Percentiles rank a stretch among this genome's conserved stretches.
Conservation (phyloP, 2,797 vertebrate species). For the Poeciliopsis infans region DNA sequence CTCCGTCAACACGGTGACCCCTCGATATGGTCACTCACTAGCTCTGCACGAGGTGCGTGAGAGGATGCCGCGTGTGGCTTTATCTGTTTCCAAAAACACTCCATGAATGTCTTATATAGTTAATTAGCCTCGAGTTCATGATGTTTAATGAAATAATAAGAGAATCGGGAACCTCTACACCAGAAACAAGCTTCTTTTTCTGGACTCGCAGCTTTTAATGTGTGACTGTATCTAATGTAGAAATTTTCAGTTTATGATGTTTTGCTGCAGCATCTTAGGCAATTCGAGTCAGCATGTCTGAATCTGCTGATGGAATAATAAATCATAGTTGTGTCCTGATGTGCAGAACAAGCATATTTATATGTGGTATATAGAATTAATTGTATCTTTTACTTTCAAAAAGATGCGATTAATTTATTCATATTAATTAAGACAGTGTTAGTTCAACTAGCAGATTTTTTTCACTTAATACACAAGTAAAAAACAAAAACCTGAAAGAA, state of each 20-base stretch:
- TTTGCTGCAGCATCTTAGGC: not conserved
- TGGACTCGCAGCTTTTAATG: not conserved
- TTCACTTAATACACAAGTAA: too few species aligned
- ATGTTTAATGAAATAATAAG: not conserved
- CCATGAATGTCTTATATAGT: not conserved
- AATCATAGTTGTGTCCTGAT: not conserved
- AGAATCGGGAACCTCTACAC: not conserved
- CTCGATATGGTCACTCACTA: slow-evolving; percentile 93
- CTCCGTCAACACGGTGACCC: slow-evolving; percentile 86
- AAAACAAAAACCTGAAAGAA: too few species aligned
- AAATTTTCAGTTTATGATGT: not conserved
- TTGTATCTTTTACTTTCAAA: not conserved
- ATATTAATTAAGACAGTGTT: too few species aligned
- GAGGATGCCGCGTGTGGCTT: not conserved
- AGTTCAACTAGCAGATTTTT: too few species aligned
- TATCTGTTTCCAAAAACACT: not conserved
- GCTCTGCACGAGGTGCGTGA: slow-evolving; percentile 85
- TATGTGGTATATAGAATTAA: not conserved
- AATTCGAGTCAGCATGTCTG: not conserved
- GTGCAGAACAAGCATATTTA: not conserved
- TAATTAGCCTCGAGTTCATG: not conserved
- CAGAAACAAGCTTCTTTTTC: not conserved
- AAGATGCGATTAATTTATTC: too few species aligned
- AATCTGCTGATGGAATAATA: too few species aligned
- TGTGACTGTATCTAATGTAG: not conserved